These are phyloP conservation scores for Mastacembelus armatus DNA, from an alignment of 2,797 vertebrate species.

Conservation along the genomic window DNA sequence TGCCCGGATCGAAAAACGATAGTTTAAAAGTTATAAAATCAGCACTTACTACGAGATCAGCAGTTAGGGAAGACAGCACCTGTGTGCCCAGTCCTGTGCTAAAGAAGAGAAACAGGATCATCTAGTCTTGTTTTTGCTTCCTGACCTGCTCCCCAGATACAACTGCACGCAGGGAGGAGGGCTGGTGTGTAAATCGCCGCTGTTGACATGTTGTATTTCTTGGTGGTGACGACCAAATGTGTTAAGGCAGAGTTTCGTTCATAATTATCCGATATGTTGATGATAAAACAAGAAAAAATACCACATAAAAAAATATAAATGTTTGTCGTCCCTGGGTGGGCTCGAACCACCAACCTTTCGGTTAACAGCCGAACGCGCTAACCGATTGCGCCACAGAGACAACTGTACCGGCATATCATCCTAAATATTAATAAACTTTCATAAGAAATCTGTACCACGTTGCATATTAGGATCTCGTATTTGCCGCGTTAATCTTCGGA, in stretches of 20 bases:
- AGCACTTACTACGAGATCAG: too few species aligned
- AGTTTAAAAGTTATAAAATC: too few species aligned
- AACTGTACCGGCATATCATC: fast-evolving
- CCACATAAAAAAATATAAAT: fast-evolving
- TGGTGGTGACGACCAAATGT: background rate
- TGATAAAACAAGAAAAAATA: fast-evolving
- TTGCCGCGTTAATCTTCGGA: too few species aligned
- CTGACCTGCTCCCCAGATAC: background rate
- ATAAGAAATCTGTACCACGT: too few species aligned
- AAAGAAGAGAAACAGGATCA: too few species aligned
- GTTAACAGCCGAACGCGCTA: slow-evolving; percentile 72
- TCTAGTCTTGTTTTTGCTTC: too few species aligned
- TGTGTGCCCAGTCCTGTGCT: too few species aligned
- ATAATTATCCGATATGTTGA: background rate
- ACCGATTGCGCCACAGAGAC: slow-evolving; percentile 68
- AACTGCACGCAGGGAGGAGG: background rate
- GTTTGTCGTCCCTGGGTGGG: slow-evolving; percentile 62
- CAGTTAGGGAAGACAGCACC: too few species aligned
- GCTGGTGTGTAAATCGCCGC: background rate
- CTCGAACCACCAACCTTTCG: slow-evolving; percentile 77
- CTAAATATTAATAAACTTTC: too few species aligned
- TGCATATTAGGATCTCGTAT: too few species aligned
- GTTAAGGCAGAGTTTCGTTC: background rate
- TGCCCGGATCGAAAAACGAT: too few species aligned
- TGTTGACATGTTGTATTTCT: background rate